Conservation (phyloP, 1,140 invertebrate species). For the Sitobion miscanthi region DNA sequence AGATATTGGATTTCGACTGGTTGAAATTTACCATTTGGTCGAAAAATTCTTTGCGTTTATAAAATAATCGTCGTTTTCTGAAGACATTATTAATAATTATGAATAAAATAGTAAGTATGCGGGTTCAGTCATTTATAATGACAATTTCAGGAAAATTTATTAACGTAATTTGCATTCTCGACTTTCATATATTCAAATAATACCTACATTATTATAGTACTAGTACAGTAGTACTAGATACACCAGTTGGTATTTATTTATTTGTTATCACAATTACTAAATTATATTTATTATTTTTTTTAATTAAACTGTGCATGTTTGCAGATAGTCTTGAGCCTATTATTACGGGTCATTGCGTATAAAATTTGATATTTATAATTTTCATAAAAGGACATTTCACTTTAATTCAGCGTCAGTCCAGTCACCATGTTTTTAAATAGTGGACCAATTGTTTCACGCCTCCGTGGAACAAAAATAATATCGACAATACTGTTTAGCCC, state of each 20-base stretch:
- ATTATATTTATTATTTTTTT: not conserved
- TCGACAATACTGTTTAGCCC: not conserved
- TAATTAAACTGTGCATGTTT: no score
- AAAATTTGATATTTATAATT: not conserved
- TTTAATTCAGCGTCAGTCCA: not conserved
- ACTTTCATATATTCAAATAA: no score
- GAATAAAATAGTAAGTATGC: not conserved
- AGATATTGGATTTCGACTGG: not conserved
- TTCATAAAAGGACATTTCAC: not conserved
- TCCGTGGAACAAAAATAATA: not conserved
- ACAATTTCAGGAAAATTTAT: not conserved
- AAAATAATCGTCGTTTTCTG: not conserved
- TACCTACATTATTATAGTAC: not conserved
- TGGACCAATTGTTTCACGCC: not conserved
- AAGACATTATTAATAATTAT: constrained; percentile 16
- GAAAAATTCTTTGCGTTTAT: not conserved
- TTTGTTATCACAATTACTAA: not conserved
- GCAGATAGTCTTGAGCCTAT: not conserved
- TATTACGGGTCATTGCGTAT: not conserved
- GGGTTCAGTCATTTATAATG: not conserved
- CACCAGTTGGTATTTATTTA: not conserved
- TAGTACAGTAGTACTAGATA: not conserved
- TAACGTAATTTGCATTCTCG: not conserved
- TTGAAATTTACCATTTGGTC: not conserved
- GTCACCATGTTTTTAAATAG: no score